Base-by-base conservation (phyloP, 2,888 invertebrate species). In the Phymatocera aterrima region DNA sequence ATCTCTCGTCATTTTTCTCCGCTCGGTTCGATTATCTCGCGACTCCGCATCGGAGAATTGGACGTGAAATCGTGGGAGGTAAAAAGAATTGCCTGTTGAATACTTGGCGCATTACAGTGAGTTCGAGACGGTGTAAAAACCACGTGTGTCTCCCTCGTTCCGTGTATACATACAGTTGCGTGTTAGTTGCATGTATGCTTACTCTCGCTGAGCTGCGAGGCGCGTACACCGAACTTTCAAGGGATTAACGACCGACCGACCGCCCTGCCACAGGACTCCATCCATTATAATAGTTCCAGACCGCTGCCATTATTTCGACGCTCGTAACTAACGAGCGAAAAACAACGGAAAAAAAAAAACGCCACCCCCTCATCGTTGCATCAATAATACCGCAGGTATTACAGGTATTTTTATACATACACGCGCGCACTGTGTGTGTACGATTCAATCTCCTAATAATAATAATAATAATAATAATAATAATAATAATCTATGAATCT, bases 231-330 rank as follows among this genome's bases (percentile, higher is more conserved):
- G 72, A 72, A 72, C 72, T 72, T 72, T 72, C 51, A 43, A 72
- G 72, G 72, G 72, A 72, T 72, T 72, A 72, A 72, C 72, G 72
- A 72, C 72, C 72, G 72, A 48, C 72, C 28, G n/a, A n/a, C n/a
- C n/a, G n/a, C n/a, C n/a, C n/a, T n/a, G n/a, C n/a, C 72, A 34
- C 72, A 72, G 72, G 72, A 72, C 72, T 72, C 72, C 4, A 15
- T 28, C 10, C 8, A 61, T 21, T n/a, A 21, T 28, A n/a, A 54
- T 48, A 72, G 72, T 72, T n/a, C 24, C 43, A 43, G 24, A 8
- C 43, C 28, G 31, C 72, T 72, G 48, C 72, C 72, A 72, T n/a
- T n/a, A n/a, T 72, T 72, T 72, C 72, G 18, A 72, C 51, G 51
- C 48, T 15, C 34, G 18, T 15, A 46, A 68, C 18, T 28, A 31